These are phyloP conservation scores for Copidosoma aretas DNA, from an alignment of 2,888 invertebrate genomes.

Conservation along the genomic window DNA sequence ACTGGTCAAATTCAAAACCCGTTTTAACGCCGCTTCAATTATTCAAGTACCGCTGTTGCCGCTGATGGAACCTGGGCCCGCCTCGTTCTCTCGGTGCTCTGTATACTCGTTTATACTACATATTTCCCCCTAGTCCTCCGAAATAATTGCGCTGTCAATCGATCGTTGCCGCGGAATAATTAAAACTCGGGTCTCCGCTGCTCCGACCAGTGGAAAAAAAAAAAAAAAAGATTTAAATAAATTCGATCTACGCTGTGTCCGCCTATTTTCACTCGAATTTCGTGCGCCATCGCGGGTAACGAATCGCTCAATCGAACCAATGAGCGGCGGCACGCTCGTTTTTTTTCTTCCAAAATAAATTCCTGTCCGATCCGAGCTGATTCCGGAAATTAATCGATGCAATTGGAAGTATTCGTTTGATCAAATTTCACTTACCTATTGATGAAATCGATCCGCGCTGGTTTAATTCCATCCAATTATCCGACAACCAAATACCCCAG, in stretches of 20 bases:
- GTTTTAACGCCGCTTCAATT: constrained; percentile 18
- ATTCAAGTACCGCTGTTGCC: constrained; percentile 12
- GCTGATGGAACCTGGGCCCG: background rate
- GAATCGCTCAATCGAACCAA: constrained; percentile 17
- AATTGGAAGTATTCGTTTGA: constrained; percentile 1
- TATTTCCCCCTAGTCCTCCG: constrained; percentile 9
- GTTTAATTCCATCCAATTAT: too few relatives aligned
- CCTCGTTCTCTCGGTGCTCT: too few relatives aligned
- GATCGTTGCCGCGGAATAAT: constrained; percentile 12
- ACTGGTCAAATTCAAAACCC: constrained; percentile 24
- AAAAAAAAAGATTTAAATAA: constrained; percentile 4
- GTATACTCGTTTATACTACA: background rate
- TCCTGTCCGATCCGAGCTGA: background rate
- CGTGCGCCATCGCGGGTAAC: background rate
- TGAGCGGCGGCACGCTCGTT: background rate
- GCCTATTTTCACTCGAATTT: too few relatives aligned
- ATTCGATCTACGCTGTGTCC: background rate
- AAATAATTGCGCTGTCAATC: constrained; percentile 5
- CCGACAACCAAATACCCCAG: too few relatives aligned
- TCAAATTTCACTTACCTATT: background rate
- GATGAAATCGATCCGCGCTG: too few relatives aligned
- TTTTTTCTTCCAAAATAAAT: constrained; percentile 8
- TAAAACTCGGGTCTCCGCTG: constrained; percentile 10
- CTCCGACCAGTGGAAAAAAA: background rate
- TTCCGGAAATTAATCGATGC: background rate